These are phyloP conservation scores for Aspidapion aeneum DNA, from an alignment of 2,888 invertebrate species.

Conservation along the genomic window DNA sequence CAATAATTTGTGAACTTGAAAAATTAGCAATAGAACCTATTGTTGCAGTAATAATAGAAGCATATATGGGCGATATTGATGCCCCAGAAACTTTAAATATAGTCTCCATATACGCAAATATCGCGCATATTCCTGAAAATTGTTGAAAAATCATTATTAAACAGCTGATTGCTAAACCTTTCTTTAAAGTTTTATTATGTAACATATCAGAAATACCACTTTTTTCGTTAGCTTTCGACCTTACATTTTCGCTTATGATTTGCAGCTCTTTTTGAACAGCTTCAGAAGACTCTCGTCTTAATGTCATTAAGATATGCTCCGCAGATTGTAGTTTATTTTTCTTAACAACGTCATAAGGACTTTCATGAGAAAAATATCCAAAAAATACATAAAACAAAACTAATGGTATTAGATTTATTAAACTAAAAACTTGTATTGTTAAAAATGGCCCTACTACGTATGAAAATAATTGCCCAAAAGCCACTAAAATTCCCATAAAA, in stretches of 20 bases:
- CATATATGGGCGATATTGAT: constrained; percentile 53
- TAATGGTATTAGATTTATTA: constrained; percentile 12
- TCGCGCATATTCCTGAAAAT: constrained; percentile 65
- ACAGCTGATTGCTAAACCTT: constrained; percentile 44
- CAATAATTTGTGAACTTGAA: constrained; percentile 69
- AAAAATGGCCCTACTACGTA: constrained; percentile 62
- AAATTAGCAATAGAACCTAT: constrained; percentile 70
- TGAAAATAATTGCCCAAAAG: constrained; percentile 64
- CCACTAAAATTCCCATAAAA: constrained; percentile 31
- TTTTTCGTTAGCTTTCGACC: constrained; percentile 13
- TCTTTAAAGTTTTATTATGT: constrained; percentile 24
- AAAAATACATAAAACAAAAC: constrained; percentile 14
- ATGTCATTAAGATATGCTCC: constrained; percentile 57
- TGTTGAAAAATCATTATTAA: constrained; percentile 41
- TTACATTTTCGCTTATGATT: constrained; percentile 19
- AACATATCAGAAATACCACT: constrained; percentile 16
- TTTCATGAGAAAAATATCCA: constrained; percentile 22
- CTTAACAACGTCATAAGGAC: constrained; percentile 23
- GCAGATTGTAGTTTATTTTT: constrained; percentile 55
- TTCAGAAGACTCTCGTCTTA: constrained; percentile 38
- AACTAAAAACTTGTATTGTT: constrained; percentile 9
- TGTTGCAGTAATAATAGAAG: constrained; percentile 71
- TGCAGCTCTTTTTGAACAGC: constrained; percentile 24
- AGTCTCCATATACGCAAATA: constrained; percentile 69
- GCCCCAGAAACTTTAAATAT: constrained; percentile 56